Evolutionary conservation across 2,888 invertebrate genomes (phyloP), one percentile per base, ranked within the genome.

Genomic region (Catocala fraxini): DNA sequence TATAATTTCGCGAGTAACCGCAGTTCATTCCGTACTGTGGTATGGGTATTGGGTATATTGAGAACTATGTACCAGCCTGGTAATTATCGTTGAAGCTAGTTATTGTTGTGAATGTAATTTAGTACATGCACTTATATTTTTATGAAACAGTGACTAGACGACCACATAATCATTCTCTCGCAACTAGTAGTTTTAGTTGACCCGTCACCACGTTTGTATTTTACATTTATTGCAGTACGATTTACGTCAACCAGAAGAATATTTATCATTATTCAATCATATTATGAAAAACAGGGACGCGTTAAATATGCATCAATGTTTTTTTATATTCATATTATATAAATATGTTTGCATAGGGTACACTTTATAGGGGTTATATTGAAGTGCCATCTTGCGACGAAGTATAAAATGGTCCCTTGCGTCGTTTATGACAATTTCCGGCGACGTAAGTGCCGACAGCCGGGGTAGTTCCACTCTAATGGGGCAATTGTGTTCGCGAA

Each of bases 401-500:
- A 15, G 41, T 52, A 58, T 68, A 68, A 69, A 65, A 56, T 49
- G 65, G 59, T 70, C 74, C 75, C 74, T 60, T 65, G 67, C 70
- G 80, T 82, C 80, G 71, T 81, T 77, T 79, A 77, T 77, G 79
- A 72, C 80, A 84, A 79, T 85, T 85, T 82, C 83, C 85, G 80
- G 79, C 72, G 72, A 68, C 72, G 74, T 74, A 77, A 80, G 78
- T 80, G 80, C 79, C 75, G 71, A 66, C 82, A 79, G 77, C 82
- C 80, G 81, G 81, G 73, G 81, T 80, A 75, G 80, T 82, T 76
- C 81, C 73, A 77, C 74, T 69, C 80, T 88, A 88, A 90, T 89
- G 84, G 89, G 82, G 87, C 85, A 87, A 91, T 90, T 89, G 89
- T 89, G 80, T 79, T 78, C 77, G 78, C 75, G 68, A 77, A 81